phyloP scores from a whole-genome alignment of 1,140 invertebrate genomes.

The Dendroctonus valens region DNA sequence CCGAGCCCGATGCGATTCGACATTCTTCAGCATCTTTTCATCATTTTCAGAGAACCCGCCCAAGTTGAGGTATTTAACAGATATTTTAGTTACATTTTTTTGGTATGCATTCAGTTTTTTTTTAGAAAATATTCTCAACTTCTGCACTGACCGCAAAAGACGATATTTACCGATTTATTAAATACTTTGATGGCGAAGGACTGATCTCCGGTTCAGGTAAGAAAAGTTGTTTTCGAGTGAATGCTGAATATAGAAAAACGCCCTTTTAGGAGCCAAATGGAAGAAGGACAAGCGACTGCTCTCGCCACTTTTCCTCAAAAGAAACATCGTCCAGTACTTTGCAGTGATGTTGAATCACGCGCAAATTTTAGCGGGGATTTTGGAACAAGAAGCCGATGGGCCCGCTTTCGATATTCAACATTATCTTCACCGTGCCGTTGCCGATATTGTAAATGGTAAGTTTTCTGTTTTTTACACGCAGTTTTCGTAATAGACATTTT shows the following conservation, averaged over 20 bases:
- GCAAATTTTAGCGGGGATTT: constrained; percentile 9
- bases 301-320: constrained; percentile 16
- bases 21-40: constrained; percentile 19
- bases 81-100: constrained; percentile 2
- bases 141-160: constrained; percentile 26
- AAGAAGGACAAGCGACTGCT: constrained; percentile 21
- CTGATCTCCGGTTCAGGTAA: constrained; percentile 35
- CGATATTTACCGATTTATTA: constrained; percentile 32
- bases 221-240: background rate
- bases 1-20: constrained; percentile 29
- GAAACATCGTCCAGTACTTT: constrained; percentile 16
- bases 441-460: constrained; percentile 25
- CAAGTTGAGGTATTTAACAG: constrained; percentile 26
- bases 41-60: constrained; percentile 19
- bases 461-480: too few relatives aligned
- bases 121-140: constrained; percentile 37
- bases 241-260: background rate
- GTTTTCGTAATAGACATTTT: background rate
- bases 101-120: background rate
- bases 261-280: constrained; percentile 26
- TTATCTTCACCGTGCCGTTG: constrained; percentile 13
- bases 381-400: constrained; percentile 14
- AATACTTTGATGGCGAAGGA: constrained; percentile 32
- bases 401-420: constrained; percentile 20
- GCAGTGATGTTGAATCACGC: constrained; percentile 10